phyloP scores from a whole-genome alignment of 2,888 invertebrate genomes.

The Ernsta delagoae region DNA sequence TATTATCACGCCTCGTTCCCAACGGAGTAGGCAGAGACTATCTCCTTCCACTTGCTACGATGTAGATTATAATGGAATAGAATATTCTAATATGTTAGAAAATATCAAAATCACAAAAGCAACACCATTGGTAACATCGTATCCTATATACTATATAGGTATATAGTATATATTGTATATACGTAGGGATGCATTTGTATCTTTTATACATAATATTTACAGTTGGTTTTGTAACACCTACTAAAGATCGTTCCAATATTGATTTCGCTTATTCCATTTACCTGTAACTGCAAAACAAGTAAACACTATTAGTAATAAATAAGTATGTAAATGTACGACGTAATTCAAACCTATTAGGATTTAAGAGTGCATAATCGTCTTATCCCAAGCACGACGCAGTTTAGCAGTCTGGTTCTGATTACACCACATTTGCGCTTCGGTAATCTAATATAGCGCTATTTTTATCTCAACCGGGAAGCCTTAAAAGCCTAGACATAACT shows the following conservation, averaged over 20 bases:
- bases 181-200: too few relatives aligned
- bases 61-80: too few relatives aligned
- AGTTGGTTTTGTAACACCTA: not conserved
- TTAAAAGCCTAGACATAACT: not conserved
- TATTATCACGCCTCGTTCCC: too few relatives aligned
- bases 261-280: conserved; percentile 2
- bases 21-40: too few relatives aligned
- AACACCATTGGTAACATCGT: too few relatives aligned
- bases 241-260: not conserved
- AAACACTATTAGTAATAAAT: not conserved
- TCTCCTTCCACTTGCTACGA: too few relatives aligned
- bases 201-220: too few relatives aligned
- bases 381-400: conserved; percentile 2
- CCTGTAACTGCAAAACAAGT: conserved; percentile 3
- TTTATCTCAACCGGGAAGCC: conserved; percentile 6
- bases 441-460: conserved; percentile 6
- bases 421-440: conserved; percentile 6
- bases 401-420: not conserved
- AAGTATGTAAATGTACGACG: not conserved
- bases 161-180: too few relatives aligned
- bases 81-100: too few relatives aligned
- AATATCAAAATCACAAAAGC: too few relatives aligned
- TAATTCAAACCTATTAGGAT: conserved; percentile 4
- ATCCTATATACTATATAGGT: too few relatives aligned
- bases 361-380: not conserved